Base-by-base conservation (phyloP, 2,797 vertebrate species). In the Catamblyrhynchus diadema region DNA sequence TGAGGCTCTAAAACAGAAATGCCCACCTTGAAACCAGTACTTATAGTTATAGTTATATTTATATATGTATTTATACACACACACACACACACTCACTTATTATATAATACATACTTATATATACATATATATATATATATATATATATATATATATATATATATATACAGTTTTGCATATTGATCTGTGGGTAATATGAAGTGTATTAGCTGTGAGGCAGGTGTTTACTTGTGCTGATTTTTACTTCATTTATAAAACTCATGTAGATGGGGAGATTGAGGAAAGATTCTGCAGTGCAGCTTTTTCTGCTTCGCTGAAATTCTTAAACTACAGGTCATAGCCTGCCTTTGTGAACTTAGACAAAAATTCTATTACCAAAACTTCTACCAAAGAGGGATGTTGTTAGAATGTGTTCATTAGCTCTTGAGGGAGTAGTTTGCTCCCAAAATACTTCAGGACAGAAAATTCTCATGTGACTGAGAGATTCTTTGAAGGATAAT, bases 1-100 rank as follows among this genome's bases (percentile, higher is more conserved):
- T 50, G 28, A 79, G 41, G 12, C 33, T 90, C 35, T 78, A 45
- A 83, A 90, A 75, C 62, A 41, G 69, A 79, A 86, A 72, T 66
- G 23, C 27, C 21, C 54, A 15, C 32, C 41, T 86, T 80, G 35
- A 81, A 86, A 53, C 14, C 25, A 35, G 8, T 67, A 9, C 11
- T 18, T 27, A 2, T 53, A 6, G 51, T 42, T 42, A 42, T 42
- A 42, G 18, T 13, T 1, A 42, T 4, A 44, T 25, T 1, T 51
- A 7, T 73, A 3, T 47, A 25, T 59, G 1, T 17, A 18, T 27
- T 2, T 51, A 4, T 17, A 4, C 22, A 16, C 8, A n/a, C 3
- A 16, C 20, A 16, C 20, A 21, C 4, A 32, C 61, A 14, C 30
- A 5, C 10, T 6, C 10, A 35, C 28, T 60, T 32, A 23, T 60